Conservation (phyloP, 2,113 vertebrate species). For the Barnardius zonarius region DNA sequence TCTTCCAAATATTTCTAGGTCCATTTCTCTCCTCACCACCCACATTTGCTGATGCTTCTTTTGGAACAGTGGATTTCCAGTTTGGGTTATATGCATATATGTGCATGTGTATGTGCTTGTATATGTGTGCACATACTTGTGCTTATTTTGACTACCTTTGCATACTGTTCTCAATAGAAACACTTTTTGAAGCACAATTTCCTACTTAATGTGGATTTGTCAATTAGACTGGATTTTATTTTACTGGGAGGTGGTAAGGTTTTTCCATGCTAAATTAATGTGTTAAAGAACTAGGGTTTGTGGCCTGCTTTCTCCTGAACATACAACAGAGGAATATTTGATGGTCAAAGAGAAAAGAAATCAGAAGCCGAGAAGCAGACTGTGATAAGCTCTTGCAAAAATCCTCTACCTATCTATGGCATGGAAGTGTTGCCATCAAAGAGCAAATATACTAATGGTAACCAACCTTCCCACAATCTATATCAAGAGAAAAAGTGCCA, state of each 20-base stretch:
- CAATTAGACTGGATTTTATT: not conserved
- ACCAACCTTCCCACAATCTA: not conserved
- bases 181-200: constrained; percentile 13
- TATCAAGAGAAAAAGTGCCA: not conserved
- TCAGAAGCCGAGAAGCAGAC: not conserved
- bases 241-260: not conserved
- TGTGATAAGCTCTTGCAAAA: not conserved
- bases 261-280: not conserved
- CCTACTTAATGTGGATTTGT: not conserved
- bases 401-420: not conserved
- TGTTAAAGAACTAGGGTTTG: not conserved
- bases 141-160: constrained; percentile 29
- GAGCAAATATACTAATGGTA: not conserved
- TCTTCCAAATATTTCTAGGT: not conserved
- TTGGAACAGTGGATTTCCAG: constrained; percentile 26
- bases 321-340: not conserved
- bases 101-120: constrained; percentile 3
- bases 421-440: not conserved
- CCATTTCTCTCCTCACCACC: constrained; percentile 8
- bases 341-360: not conserved
- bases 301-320: not conserved
- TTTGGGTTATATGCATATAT: not conserved
- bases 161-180: constrained; percentile 62
- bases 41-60: constrained; percentile 55
- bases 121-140: not conserved